A percentile compares a stretch with the other conserved stretches of the same genome.
Evolutionary conservation across 1,140 invertebrate species (phyloP).

Genomic region (Drosophila dunni): DNA sequence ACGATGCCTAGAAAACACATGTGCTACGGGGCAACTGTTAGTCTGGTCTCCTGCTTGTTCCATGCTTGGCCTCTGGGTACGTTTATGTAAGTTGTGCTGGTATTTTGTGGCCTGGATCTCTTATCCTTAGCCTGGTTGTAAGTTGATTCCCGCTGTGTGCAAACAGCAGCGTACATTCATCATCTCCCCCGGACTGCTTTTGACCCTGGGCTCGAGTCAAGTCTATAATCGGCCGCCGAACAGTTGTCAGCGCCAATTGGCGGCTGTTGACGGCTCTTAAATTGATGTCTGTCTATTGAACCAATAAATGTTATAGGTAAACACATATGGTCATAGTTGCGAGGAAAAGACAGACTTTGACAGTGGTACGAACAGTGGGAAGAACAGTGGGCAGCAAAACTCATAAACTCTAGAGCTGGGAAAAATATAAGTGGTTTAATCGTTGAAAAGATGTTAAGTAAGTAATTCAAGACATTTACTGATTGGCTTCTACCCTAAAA

Average conservation of each 20-base stretch:
- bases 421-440: too few relatives aligned
- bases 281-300: constrained; percentile 78
- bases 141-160: constrained; percentile 66
- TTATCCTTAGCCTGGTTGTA: constrained; percentile 59
- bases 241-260: constrained; percentile 72
- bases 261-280: constrained; percentile 72
- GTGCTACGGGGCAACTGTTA: constrained; percentile 16
- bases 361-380: constrained; percentile 2
- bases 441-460: too few relatives aligned
- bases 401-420: neutral
- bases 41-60: neutral
- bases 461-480: too few relatives aligned
- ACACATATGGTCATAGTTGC: constrained; percentile 63
- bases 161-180: constrained; percentile 60
- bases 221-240: constrained; percentile 9
- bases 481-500: too few relatives aligned
- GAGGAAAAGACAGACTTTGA: neutral
- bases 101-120: constrained; percentile 57
- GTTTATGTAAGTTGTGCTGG: constrained; percentile 30
- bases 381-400: constrained; percentile 24
- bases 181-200: constrained; percentile 7
- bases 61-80: constrained; percentile 13
- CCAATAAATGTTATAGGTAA: constrained; percentile 82
- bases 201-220: too few relatives aligned
- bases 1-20: neutral